Evolutionary conservation across 2,113 vertebrate species (phyloP), one percentile per base, ranked within the genome.

Genomic region (Hypomesus transpacificus): DNA sequence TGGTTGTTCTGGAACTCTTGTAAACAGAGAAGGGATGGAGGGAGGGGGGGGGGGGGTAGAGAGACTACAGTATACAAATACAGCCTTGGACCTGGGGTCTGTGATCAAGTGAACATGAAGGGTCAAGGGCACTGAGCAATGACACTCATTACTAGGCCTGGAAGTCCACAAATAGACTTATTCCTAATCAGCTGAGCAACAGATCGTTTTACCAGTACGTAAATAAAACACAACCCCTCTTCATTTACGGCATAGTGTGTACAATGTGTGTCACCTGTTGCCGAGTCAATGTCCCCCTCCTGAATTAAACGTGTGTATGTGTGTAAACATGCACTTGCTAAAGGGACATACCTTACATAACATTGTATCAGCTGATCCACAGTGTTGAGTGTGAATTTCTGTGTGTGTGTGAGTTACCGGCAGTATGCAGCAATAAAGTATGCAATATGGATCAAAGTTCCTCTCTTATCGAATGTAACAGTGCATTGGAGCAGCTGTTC

Each of bases 141-240:
- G 24, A 67, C 67, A 51, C 18, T 59, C 46, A n/a, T 59, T 65
- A 67, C 73, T 20, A n/a, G 66, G 28, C 52, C 52, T 39, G 11
- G 60, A 22, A 50, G 28, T 57, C 57, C 61, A 4, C 63, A 75
- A 77, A 72, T 78, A 70, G 6, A 73, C 8, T n/a, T 46, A 75
- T 18, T 4, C 28, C 54, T 65, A 0, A 1, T 75, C 76, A 85
- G 75, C 71, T 82, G 73, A 73, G 71, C 4, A 9, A 52, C 61
- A 21, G 50, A 1, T 31, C 68, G 69, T 81, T 34, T 70, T 71
- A 14, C 62, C 52, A 63, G 39, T 9, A 56, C n/a, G 66, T 4
- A 84, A 56, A 77, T 57, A 58, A 54, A 73, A 54, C 62, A 66
- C 52, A 62, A 72, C n/a, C 64, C 52, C 26, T 63, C 39, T 60